phyloP scores from a whole-genome alignment of 2,797 vertebrate genomes.

The Eulemur albifrons region DNA sequence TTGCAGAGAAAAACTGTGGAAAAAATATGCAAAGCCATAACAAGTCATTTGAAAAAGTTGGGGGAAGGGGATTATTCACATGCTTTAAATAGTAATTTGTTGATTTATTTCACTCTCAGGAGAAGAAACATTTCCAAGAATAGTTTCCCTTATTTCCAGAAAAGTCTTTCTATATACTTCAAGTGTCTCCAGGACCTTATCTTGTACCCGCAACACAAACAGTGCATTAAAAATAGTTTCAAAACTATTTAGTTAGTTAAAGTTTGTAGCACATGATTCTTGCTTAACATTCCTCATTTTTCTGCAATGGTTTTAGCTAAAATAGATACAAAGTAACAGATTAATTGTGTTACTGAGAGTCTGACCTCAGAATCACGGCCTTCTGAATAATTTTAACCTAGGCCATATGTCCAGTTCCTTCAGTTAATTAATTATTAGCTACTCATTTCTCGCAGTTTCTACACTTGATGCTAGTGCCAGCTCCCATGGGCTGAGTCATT shows the following conservation, averaged over 20 bases:
- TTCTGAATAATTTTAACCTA: slow-evolving; percentile 76
- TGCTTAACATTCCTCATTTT: slow-evolving; percentile 55
- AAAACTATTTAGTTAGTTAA: slow-evolving; percentile 74
- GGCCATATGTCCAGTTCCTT: slow-evolving; percentile 64
- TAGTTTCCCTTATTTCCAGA: slow-evolving; percentile 63
- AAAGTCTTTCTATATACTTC: slow-evolving; percentile 58
- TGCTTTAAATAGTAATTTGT: slow-evolving; percentile 66
- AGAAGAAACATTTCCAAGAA: slow-evolving; percentile 62
- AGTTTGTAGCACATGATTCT: slow-evolving; percentile 63
- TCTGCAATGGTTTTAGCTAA: slow-evolving; percentile 68
- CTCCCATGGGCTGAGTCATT: slow-evolving; percentile 43
- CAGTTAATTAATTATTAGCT: slow-evolving; percentile 67
- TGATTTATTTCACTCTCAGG: slow-evolving; percentile 68
- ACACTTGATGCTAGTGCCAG: neutral
- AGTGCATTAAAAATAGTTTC: slow-evolving; percentile 74
- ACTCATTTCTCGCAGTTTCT: slow-evolving; percentile 38
- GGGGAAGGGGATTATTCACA: slow-evolving; percentile 32
- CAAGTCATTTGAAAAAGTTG: slow-evolving; percentile 51
- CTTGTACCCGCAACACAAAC: slow-evolving; percentile 58
- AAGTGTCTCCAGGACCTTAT: slow-evolving; percentile 49
- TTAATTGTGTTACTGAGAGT: slow-evolving; percentile 69
- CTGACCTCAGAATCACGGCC: slow-evolving; percentile 68
- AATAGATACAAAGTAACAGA: slow-evolving; percentile 69
- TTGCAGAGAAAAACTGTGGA: slow-evolving; percentile 39
- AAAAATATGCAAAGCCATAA: slow-evolving; percentile 56